Conservation (phyloP, 2,888 invertebrate species). For the Nezara viridula region DNA sequence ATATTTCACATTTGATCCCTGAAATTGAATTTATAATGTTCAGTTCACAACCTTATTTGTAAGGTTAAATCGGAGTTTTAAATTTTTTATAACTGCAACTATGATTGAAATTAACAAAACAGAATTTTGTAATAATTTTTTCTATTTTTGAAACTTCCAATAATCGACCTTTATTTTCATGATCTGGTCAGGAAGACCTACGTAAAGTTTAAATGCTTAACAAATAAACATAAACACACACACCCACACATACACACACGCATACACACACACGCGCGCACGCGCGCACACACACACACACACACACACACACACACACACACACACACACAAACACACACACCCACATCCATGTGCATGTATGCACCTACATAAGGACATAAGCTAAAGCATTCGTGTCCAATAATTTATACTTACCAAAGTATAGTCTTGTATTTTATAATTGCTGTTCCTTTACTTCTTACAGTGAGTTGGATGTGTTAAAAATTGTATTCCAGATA, state of each 20-base stretch:
- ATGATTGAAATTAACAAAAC: background rate
- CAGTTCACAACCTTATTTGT: background rate
- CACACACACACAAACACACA: background rate
- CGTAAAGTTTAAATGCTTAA: background rate
- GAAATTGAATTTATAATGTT: background rate
- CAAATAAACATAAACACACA: background rate
- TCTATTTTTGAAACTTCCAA: background rate
- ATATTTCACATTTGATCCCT: background rate
- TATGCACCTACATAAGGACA: no score
- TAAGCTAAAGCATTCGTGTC: background rate
- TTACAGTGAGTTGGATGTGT: conserved; percentile 32
- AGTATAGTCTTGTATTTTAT: conserved; percentile 26
- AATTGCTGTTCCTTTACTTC: conserved; percentile 40
- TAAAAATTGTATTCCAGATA: background rate
- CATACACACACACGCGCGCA: background rate
- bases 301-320: background rate
- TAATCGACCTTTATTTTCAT: background rate
- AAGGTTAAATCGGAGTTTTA: background rate
- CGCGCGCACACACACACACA: background rate
- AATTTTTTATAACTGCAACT: background rate
- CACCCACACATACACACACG: no score
- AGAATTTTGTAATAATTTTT: background rate
- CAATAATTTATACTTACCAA: conserved; percentile 7
- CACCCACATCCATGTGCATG: background rate
- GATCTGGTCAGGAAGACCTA: conserved; percentile 9